Evolutionary conservation across 2,888 invertebrate species (phyloP).

Genomic region (Drosophila mimica): DNA sequence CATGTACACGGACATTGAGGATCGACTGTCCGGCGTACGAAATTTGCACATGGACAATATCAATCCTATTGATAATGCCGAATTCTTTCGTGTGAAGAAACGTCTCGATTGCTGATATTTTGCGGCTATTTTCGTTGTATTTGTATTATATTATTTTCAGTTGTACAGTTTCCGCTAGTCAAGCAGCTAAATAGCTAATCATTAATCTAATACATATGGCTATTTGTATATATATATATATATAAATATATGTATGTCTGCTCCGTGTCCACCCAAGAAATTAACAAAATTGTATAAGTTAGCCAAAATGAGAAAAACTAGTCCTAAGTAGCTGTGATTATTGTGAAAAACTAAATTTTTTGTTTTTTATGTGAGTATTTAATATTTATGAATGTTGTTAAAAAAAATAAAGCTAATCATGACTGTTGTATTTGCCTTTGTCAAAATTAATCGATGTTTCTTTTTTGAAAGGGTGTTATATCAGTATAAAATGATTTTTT

Average conservation of each 20-base stretch:
- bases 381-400: conserved; percentile 31
- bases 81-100: conserved; percentile 82
- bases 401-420: conserved; percentile 26
- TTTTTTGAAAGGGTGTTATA: conserved; percentile 18
- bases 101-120: conserved; percentile 85
- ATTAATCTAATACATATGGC: neutral
- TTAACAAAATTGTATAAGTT: conserved; percentile 20
- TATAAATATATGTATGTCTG: conserved; percentile 6
- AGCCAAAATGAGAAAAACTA: conserved; percentile 24
- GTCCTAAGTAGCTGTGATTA: conserved; percentile 58
- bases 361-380: conserved; percentile 32
- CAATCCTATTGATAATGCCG: conserved; percentile 80
- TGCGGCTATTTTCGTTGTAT: conserved; percentile 82
- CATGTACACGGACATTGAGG: conserved; percentile 84
- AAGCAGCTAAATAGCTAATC: neutral
- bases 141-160: conserved; percentile 83
- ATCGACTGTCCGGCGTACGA: conserved; percentile 79
- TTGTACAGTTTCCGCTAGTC: conserved; percentile 83
- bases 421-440: conserved; percentile 34
- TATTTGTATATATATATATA: conserved; percentile 12
- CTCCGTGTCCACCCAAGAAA: conserved; percentile 37
- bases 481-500: too few species aligned
- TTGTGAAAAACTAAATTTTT: conserved; percentile 13
- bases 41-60: conserved; percentile 81
- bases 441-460: conserved; percentile 70